Evolutionary conservation across 2,888 invertebrate genomes (phyloP).

Genomic region (Cephus pulcher): DNA sequence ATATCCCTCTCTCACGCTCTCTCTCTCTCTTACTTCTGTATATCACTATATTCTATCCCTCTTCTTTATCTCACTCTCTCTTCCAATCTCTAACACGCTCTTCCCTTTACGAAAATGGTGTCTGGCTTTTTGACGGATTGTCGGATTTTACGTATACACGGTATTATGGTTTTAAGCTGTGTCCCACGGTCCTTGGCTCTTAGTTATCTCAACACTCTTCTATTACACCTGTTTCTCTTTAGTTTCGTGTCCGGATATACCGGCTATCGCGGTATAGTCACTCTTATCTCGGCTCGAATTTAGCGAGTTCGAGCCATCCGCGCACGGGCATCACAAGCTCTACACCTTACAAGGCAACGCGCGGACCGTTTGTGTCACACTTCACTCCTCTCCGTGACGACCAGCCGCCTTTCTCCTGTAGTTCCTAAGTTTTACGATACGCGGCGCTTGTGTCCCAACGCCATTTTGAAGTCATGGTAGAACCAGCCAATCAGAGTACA

Average conservation of each 20-base stretch:
- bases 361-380: conserved; percentile 57
- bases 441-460: conserved; percentile 30
- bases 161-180: conserved; percentile 28
- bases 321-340: conserved; percentile 39
- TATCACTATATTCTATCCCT: conserved; percentile 2
- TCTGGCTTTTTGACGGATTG: conserved; percentile 56
- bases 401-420: conserved; percentile 32
- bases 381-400: conserved; percentile 22
- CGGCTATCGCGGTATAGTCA: background rate
- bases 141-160: conserved; percentile 60
- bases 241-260: background rate
- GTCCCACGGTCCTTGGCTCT: background rate
- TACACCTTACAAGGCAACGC: conserved; percentile 59
- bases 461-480: conserved; percentile 53
- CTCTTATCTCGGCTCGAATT: background rate
- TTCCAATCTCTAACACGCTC: conserved; percentile 18
- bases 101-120: conserved; percentile 34
- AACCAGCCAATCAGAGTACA: conserved; percentile 48
- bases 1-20: conserved; percentile 11
- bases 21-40: conserved; percentile 7
- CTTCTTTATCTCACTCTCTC: conserved; percentile 7
- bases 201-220: background rate
- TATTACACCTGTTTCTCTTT: background rate
- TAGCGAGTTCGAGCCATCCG: conserved; percentile 41
- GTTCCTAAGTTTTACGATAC: background rate